Evolutionary conservation across 2,797 vertebrate genomes (phyloP), one percentile per base, ranked within the genome.

Genomic region (Gouania willdenowi): DNA sequence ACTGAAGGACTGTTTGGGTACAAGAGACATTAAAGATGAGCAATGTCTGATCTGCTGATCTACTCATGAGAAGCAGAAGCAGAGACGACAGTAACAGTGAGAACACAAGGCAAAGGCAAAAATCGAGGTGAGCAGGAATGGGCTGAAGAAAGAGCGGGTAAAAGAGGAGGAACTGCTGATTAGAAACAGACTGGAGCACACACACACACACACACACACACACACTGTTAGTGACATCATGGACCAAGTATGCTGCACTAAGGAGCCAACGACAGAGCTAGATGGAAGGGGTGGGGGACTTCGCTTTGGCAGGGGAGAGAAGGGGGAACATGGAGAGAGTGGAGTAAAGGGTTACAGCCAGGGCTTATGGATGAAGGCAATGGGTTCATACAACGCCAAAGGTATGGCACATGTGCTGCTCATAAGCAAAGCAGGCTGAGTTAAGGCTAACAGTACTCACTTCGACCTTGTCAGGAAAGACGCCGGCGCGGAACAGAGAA

Each of bases 401-500:
- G 27, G 42, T 43, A 45, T 36, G 42, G 19, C 6, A 33, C 71
- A 78, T 71, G 76, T 77, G 73, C 51, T 47, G 41, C 32, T 45
- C 31, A 39, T 37, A n/a, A 28, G 55, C 24, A 25, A 16, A 29
- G 62, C 87, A 19, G 46, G 36, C 34, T 56, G 40, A 45, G 37
- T 43, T 12, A 16, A 41, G 41, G 68, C 60, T 88, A 46, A 32
- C 60, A 82, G 80, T 83, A 79, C 94, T 90, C 64, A 95, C 92
- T 21, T 87, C 77, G 79, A 89, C 83, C 88, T 88, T 81, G 89
- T 88, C 87, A n/a, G 86, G 86, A 88, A 93, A 93, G 69, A 97
- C 91, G 54, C 94, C 92, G 1, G 94, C 94, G 66, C 93, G 90
- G 1, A 95, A 87, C 31, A 97, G 82, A 69, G 94, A 97, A 8